Evolutionary conservation across 2,113 vertebrate genomes (phyloP), one percentile per base, ranked within the genome.

Genomic region (Rutilus rutilus): DNA sequence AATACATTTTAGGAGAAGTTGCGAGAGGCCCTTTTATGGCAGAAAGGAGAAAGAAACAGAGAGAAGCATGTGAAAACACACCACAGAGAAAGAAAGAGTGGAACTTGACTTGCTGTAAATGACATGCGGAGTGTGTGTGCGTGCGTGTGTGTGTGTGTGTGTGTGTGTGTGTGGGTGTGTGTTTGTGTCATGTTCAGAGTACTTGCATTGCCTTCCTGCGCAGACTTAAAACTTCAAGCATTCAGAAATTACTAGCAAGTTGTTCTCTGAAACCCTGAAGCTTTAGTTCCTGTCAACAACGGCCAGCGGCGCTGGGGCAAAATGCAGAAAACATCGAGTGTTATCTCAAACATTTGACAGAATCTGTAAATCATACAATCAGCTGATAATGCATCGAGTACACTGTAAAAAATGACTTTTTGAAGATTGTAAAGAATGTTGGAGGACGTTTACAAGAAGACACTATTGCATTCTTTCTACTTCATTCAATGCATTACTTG

Each of bases 81-180:
- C 73, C 73, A 45, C 74, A 85, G 74, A 75, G 50, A 84, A 30
- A 74, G 82, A 82, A 73, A 71, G 78, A 84, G 75, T 69, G 86
- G 85, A 88, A 84, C 81, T 57, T 14, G 67, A 42, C 85, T 84
- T 84, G 85, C 87, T 84, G 85, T 86, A 88, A 88, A 87, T 88
- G 87, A 86, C 71, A 85, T 17, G 73, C 39, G 42, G 78, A 39
- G 87, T 9, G n/a, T 42, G n/a, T 76, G 78, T 50, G 74, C 59
- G 65, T 45, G 65, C 39, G 50, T 60, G 57, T 45, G 50, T 62
- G 78, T 85, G 47, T 82, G 69, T 69, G 65, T 45, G 65, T 50
- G 50, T 60, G 57, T 64, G 50, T 62, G 78, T 85, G 47, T 71
- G 85, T 71, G 69, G 77, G 82, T 71, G 71, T 69, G 67, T 75